These are phyloP conservation scores for Probosciger aterrimus DNA, from an alignment of 2,113 vertebrate genomes.

Conservation along the genomic window DNA sequence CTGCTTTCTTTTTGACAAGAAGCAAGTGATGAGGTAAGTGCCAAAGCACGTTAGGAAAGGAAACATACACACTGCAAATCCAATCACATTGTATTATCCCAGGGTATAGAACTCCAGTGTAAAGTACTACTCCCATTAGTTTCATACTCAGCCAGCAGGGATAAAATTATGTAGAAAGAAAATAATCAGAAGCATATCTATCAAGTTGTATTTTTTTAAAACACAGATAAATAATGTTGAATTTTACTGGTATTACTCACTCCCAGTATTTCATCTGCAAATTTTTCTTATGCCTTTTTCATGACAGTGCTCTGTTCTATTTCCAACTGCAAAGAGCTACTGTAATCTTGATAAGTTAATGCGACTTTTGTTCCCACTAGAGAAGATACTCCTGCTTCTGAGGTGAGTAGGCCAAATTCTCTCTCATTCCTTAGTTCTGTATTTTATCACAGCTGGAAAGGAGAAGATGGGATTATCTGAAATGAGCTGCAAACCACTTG, in stretches of 20 bases:
- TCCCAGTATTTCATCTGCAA: neutral
- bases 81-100: neutral
- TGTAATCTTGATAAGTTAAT: neutral
- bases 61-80: neutral
- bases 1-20: neutral
- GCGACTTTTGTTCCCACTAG: neutral
- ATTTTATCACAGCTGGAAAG: slow-evolving; percentile 27
- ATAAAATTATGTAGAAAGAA: neutral
- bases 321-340: neutral
- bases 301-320: neutral
- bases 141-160: neutral
- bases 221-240: neutral
- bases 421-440: neutral
- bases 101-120: neutral
- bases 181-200: neutral
- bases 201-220: neutral
- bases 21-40: neutral
- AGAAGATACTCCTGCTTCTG: neutral
- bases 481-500: slow-evolving; percentile 57
- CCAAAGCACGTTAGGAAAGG: neutral
- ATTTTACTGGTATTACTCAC: neutral
- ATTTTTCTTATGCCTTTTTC: neutral
- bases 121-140: neutral
- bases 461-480: slow-evolving; percentile 24
- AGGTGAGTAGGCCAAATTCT: neutral